These are phyloP conservation scores for Adelges cooleyi DNA, from an alignment of 1,140 invertebrate genomes.

Conservation along the genomic window DNA sequence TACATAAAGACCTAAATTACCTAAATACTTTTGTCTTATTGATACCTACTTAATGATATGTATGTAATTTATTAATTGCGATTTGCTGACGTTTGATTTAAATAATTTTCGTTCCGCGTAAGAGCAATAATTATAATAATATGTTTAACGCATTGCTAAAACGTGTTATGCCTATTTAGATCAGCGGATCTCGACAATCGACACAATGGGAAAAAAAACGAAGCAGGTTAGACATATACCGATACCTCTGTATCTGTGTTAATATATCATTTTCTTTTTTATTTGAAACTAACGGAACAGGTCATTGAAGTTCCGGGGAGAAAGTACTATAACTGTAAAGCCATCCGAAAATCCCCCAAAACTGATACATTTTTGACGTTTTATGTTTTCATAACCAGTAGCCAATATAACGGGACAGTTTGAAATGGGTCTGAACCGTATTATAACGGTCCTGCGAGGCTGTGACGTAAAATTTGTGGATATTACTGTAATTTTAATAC, in stretches of 20 bases:
- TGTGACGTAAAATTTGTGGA: slow-evolving; percentile 25
- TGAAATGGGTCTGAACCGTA: slow-evolving; percentile 27
- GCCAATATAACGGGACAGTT: slow-evolving; percentile 23
- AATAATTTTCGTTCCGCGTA: too few species aligned
- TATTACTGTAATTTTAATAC: slow-evolving; percentile 27
- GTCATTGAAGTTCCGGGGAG: slow-evolving; percentile 25
- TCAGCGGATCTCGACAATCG: too few species aligned
- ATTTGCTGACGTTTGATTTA: too few species aligned
- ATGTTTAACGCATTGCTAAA: too few species aligned
- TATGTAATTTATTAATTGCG: too few species aligned
- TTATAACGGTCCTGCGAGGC: slow-evolving; percentile 18
- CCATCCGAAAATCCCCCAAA: slow-evolving; percentile 24
- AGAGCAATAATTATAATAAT: too few species aligned
- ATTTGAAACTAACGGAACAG: slow-evolving; percentile 28
- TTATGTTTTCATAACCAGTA: slow-evolving; percentile 22
- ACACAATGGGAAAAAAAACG: too few species aligned
- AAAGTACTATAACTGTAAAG: slow-evolving; percentile 26
- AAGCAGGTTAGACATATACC: too few species aligned
- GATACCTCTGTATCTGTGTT: slow-evolving; percentile 1
- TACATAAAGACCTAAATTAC: too few species aligned
- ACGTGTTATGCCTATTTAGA: too few species aligned
- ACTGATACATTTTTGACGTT: slow-evolving; percentile 19
- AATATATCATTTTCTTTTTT: slow-evolving; percentile 29
- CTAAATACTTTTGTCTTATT: too few species aligned
- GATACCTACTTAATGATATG: too few species aligned